These are phyloP conservation scores for Globia sparganii DNA, from an alignment of 2,888 invertebrate species.

Conservation along the genomic window DNA sequence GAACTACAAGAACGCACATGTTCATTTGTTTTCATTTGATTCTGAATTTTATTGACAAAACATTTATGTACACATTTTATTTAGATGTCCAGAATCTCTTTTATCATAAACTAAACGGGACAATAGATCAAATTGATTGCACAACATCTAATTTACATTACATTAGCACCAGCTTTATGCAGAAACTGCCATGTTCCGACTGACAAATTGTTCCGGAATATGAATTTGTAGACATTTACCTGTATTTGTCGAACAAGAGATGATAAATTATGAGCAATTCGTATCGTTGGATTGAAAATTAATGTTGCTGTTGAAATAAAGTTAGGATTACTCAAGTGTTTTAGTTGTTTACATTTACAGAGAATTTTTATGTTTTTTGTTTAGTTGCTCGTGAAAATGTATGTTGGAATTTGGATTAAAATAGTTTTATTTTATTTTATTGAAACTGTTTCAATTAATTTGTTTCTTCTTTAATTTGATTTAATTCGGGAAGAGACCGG, in stretches of 20 bases:
- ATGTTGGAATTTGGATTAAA: background rate
- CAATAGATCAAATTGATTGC: conserved; percentile 58
- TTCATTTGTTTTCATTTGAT: too few species aligned
- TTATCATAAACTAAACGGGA: conserved; percentile 48
- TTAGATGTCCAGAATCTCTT: conserved; percentile 38
- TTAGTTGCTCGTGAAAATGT: background rate
- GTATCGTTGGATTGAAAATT: conserved; percentile 60
- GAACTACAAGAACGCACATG: background rate
- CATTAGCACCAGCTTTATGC: conserved; percentile 56
- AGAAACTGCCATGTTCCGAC: conserved; percentile 45
- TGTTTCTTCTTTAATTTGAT: too few species aligned
- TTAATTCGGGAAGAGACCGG: too few species aligned
- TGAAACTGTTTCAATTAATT: background rate
- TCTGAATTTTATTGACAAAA: too few species aligned
- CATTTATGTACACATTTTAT: conserved; percentile 34
- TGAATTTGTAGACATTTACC: conserved; percentile 61
- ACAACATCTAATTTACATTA: conserved; percentile 59
- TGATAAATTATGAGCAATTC: conserved; percentile 61
- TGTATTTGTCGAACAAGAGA: conserved; percentile 64
- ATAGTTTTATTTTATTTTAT: background rate
- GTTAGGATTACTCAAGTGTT: conserved; percentile 22
- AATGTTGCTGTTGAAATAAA: conserved; percentile 54
- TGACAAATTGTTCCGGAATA: conserved; percentile 66
- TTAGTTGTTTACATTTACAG: background rate
- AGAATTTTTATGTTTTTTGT: background rate